Conservation (phyloP, 92 coral and sea anemone species). For the Zoanthus sociatus region DNA sequence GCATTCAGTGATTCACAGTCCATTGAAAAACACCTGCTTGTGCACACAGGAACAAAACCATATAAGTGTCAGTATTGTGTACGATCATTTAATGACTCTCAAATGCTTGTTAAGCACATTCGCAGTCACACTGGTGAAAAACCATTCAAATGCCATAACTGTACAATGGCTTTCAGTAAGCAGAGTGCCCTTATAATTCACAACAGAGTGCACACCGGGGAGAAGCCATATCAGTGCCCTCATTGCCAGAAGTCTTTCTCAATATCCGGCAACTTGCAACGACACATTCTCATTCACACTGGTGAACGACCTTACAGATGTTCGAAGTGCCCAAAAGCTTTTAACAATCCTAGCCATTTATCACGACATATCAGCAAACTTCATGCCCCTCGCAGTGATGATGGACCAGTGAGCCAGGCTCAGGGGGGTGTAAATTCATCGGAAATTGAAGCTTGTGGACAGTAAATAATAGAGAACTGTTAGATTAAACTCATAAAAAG, state of each 20-base stretch:
- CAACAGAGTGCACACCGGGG: slow-evolving; percentile 95
- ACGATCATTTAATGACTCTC: slow-evolving; percentile 89
- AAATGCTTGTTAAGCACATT: slow-evolving; percentile 91
- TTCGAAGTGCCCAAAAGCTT: slow-evolving; percentile 90
- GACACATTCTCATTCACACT: slow-evolving; percentile 92
- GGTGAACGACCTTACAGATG: slow-evolving; percentile 97
- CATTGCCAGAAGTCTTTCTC: slow-evolving; percentile 91
- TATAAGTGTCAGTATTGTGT: slow-evolving; percentile 94
- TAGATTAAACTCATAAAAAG: not conserved
- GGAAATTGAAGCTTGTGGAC: slow-evolving; percentile 11
- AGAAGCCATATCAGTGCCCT: slow-evolving; percentile 92
- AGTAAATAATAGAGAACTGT: not conserved
- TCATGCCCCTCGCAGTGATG: slow-evolving; percentile 77
- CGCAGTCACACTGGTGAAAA: slow-evolving; percentile 97
- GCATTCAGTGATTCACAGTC: slow-evolving; percentile 91
- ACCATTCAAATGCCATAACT: slow-evolving; percentile 92
- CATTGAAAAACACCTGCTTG: slow-evolving; percentile 89
- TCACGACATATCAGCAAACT: slow-evolving; percentile 91
- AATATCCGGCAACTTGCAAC: slow-evolving; percentile 92
- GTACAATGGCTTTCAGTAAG: slow-evolving; percentile 96
- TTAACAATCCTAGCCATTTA: slow-evolving; percentile 96
- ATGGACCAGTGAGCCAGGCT: slow-evolving; percentile 33
- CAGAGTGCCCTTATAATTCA: slow-evolving; percentile 94
- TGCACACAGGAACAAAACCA: slow-evolving; percentile 82
- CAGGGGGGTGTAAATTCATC: slow-evolving; percentile 5